Evolutionary conservation across 2,797 vertebrate species (phyloP), one percentile per base, ranked within the genome.

Genomic region (Pseudochirops cupreus): DNA sequence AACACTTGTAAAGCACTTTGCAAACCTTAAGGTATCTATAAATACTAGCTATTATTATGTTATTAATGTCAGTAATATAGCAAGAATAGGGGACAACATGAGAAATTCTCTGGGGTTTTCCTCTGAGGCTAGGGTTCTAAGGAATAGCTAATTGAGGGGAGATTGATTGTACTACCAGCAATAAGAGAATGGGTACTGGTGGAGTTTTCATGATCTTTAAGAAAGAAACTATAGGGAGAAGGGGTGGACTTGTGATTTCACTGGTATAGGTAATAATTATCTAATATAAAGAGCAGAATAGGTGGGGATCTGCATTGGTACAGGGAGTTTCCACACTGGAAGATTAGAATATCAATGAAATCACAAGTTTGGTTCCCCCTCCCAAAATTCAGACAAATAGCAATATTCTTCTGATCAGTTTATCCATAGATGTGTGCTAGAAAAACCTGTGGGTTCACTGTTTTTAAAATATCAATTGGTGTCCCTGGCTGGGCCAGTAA

Each of bases 401-500:
- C 74, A 46, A 87, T 10, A 87, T 46, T 50, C 74, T 50, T 87
- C 74, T 87, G 21, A 87, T 87, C 74, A 46, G 0, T 87, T 87
- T 87, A 11, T 26, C 74, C 74, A 50, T 87, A 26, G 3, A 24
- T 82, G 9, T 46, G 39, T 24, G 31, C 21, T 39, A 10, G 90
- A 93, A 92, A 62, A 18, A 50, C 18, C 87, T 29, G 52, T 2
- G 0, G 46, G 46, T 56, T 93, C 67, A 74, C n/a, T 82, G n/a
- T 82, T 82, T 82, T 82, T 39, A n/a, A 16, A 67, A 16, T 67
- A n/a, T 91, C 62, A 46, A 11, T 0, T 0, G 6, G 10, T 28
- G 31, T 90, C 87, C 53, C 92, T 67, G 82, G 24, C 14, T 21
- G 7, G n/a, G 57, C 92, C 52, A 54, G 46, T 0, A 90, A 98